These are phyloP conservation scores for Asobara japonica DNA, from an alignment of 1,140 invertebrate genomes.

Conservation along the genomic window DNA sequence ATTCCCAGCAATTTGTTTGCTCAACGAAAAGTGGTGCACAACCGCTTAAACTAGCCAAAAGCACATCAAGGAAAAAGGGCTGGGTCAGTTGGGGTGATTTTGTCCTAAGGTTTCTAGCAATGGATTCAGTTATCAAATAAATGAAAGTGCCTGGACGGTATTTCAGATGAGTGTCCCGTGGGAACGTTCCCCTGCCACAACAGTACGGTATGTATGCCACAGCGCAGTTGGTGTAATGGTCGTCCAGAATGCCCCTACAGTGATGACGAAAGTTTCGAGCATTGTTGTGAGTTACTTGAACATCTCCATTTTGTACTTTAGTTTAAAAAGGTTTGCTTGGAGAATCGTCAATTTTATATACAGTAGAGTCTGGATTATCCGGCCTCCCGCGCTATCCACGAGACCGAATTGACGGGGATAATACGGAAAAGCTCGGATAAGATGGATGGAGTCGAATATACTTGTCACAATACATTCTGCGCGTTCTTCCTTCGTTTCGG, in stretches of 20 bases:
- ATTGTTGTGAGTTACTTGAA: constrained; percentile 54
- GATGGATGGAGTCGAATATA: no score
- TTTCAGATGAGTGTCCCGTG: constrained; percentile 66
- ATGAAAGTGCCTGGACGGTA: background rate
- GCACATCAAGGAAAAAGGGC: no score
- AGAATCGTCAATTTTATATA: background rate
- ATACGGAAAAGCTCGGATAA: no score
- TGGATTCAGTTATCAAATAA: background rate
- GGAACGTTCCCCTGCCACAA: constrained; percentile 77
- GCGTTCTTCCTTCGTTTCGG: no score
- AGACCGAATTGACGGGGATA: no score
- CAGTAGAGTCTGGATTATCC: no score
- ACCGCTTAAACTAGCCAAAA: no score
- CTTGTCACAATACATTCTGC: no score
- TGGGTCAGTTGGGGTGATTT: background rate
- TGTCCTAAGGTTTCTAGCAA: background rate
- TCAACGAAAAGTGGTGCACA: no score
- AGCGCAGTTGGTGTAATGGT: constrained; percentile 74
- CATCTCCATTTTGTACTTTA: background rate
- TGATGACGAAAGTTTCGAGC: constrained; percentile 70
- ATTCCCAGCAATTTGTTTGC: no score
- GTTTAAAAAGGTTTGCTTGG: background rate
- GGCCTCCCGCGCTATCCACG: no score
- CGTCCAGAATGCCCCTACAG: constrained; percentile 74
- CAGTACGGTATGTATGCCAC: constrained; percentile 75